phyloP scores from a whole-genome alignment of 2,797 vertebrate species.

The Clarias pachynema region DNA sequence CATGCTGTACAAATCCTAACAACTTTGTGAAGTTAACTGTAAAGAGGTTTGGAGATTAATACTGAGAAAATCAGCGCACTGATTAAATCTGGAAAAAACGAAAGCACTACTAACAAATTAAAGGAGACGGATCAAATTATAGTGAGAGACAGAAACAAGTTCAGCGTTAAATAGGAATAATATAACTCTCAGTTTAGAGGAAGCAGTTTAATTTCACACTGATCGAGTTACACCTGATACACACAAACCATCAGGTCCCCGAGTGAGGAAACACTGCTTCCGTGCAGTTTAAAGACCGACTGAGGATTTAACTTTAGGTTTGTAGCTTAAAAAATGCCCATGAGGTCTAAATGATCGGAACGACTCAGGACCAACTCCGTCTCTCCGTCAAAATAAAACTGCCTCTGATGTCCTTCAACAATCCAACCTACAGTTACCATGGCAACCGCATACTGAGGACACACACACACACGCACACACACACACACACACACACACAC shows the following conservation, averaged over 20 bases:
- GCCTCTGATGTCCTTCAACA: slow-evolving; percentile 10
- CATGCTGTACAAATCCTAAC: background rate
- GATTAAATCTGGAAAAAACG: too few species aligned
- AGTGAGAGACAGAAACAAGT: background rate
- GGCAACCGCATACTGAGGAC: slow-evolving; percentile 5
- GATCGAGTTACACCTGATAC: background rate
- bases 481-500: background rate
- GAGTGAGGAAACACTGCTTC: background rate
- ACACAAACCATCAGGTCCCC: background rate
- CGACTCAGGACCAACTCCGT: background rate
- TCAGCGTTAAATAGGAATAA: background rate
- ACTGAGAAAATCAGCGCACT: background rate
- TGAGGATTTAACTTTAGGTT: background rate
- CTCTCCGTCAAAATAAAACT: background rate
- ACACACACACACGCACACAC: background rate
- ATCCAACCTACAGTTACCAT: background rate
- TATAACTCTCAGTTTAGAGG: background rate
- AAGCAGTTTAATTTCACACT: background rate
- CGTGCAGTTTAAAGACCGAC: background rate
- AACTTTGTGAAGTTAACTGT: background rate
- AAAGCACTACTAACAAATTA: background rate
- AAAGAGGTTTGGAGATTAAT: background rate
- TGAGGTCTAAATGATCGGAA: too few species aligned
- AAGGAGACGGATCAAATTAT: background rate
- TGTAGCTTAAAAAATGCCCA: background rate